Base-by-base conservation (phyloP, 64 coral and sea anemone genomes). In the Acropora tenuis region DNA sequence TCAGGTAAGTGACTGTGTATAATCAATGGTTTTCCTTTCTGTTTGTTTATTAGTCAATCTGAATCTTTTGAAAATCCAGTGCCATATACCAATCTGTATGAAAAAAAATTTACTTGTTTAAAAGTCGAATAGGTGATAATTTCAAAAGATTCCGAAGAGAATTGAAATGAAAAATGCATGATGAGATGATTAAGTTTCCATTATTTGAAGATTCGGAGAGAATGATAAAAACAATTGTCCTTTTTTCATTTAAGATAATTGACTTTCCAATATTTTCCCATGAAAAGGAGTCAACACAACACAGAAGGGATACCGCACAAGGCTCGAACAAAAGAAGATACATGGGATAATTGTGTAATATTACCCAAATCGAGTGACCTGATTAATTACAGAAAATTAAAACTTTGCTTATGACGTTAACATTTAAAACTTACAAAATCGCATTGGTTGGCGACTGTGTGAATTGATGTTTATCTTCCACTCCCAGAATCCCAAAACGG, bases 381-480 rank as follows among this genome's bases (percentile, higher is more conserved):
- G 75, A 49, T 47, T 78, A 78, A 49, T 17, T 2, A 6, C 44
- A 84, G 17, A 41, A 60, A 20, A 41, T 30, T 69, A 18, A 15
- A 84, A 46, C 42, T 71, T 59, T 81, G 11, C 17, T 48, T 48
- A 48, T 85, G 82, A 85, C 82, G 82, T 85, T 59, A 85, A 72
- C 45, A n/a, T 9, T 44, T 68, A 30, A 69, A 48, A 69, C 60
- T 63, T 8, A 63, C 6, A 44, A 85, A 85, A 85, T 48, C 65
- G 68, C 65, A 85, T 85, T 85, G 82, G 82, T 65, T 85, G 65
- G 9, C 46, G n/a, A 49, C 44, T 48, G 82, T 85, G 61, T 69
- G 82, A 85, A 71, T 48, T 72, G 63, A 72, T 85, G 72, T 69
- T 85, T 20, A 85, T 85, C 82, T 18, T 65, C 82, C 82, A 49